phyloP scores from a whole-genome alignment of 2,888 invertebrate genomes.

The Villa cingulata region DNA sequence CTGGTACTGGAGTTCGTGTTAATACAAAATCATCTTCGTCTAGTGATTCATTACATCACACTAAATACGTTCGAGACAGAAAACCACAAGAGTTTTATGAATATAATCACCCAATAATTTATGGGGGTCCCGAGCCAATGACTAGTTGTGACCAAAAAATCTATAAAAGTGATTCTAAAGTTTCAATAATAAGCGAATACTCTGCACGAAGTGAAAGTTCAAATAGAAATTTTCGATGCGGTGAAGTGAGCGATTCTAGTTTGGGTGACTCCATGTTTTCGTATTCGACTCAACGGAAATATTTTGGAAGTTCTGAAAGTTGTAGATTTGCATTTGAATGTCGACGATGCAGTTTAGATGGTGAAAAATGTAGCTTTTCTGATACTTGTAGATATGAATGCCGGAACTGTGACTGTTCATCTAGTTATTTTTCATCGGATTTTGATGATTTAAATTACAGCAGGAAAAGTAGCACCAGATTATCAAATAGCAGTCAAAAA shows the following conservation, averaged over 20 bases:
- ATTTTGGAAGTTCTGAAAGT: slow-evolving; percentile 35
- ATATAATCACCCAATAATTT: slow-evolving; percentile 24
- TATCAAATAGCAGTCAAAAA: slow-evolving; percentile 15
- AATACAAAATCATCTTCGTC: slow-evolving; percentile 37
- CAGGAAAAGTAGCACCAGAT: slow-evolving; percentile 9
- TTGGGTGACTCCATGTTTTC: slow-evolving; percentile 28
- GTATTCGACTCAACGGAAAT: slow-evolving; percentile 26
- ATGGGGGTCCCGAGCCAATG: slow-evolving; percentile 27
- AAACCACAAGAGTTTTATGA: slow-evolving; percentile 12
- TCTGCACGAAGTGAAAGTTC: slow-evolving; percentile 32
- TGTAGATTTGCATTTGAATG: slow-evolving; percentile 34
- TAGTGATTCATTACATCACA: slow-evolving; percentile 32
- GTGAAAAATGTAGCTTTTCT: slow-evolving; percentile 33
- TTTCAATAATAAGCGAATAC: slow-evolving; percentile 34
- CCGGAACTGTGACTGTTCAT: slow-evolving; percentile 35
- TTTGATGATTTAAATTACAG: slow-evolving; percentile 33
- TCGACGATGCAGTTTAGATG: slow-evolving; percentile 32
- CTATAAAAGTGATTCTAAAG: slow-evolving; percentile 34
- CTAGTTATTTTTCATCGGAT: slow-evolving; percentile 35
- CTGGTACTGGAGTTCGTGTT: slow-evolving; percentile 13
- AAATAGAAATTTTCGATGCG: slow-evolving; percentile 19
- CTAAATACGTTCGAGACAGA: slow-evolving; percentile 19
- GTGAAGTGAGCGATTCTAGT: slow-evolving; percentile 29
- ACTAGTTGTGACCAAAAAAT: slow-evolving; percentile 28
- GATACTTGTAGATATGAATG: slow-evolving; percentile 35